Evolutionary conservation across 2,113 vertebrate species (phyloP).

Genomic region (Microtus oregoni): DNA sequence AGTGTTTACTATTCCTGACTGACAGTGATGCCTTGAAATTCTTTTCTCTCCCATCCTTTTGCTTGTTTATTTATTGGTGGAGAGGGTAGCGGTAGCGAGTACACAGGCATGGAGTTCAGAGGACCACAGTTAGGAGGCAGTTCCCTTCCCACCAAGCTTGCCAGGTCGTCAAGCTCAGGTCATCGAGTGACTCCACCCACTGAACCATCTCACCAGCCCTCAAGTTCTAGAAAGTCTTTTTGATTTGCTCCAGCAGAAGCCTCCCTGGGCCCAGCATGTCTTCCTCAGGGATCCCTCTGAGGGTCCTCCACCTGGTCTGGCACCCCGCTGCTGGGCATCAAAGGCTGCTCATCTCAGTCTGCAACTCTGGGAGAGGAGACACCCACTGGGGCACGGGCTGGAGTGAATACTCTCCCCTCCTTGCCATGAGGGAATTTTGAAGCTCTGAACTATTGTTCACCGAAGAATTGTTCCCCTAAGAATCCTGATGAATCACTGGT

Average conservation of each 20-base stretch:
- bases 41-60: neutral
- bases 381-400: neutral
- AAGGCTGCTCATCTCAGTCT: neutral
- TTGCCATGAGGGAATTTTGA: neutral
- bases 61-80: neutral
- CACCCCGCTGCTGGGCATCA: neutral
- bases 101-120: neutral
- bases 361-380: neutral
- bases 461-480: neutral
- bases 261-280: neutral
- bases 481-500: slow-evolving; percentile 78
- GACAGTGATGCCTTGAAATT: neutral
- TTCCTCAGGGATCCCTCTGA: neutral
- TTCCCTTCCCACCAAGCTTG: neutral
- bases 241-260: neutral
- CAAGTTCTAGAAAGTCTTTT: neutral
- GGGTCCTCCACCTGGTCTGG: neutral
- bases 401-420: neutral
- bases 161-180: neutral
- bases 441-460: neutral
- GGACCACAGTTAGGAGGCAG: neutral
- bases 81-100: neutral
- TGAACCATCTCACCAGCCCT: neutral
- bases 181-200: neutral
- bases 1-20: neutral